Percentiles rank a stretch among this genome's conserved stretches.
These are phyloP conservation scores for Tachina lurida DNA, from an alignment of 2,888 invertebrate species.

Conservation along the genomic window DNA sequence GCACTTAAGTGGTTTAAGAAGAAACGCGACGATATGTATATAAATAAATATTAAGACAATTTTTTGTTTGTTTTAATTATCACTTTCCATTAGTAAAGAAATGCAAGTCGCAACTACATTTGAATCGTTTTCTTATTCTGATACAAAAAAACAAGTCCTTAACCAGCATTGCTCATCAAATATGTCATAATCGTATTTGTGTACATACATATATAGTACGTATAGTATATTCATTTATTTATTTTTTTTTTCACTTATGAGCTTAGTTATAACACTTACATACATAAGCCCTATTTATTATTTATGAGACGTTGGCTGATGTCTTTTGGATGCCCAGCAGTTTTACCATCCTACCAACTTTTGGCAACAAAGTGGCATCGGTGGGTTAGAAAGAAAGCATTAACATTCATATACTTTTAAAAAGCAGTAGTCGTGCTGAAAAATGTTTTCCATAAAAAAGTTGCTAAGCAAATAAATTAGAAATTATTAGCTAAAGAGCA, in stretches of 20 bases:
- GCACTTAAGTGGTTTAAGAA: no score
- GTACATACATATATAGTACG: not conserved
- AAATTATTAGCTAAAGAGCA: no score
- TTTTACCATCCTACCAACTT: not conserved
- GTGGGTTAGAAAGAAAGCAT: no score
- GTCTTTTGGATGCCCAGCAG: constrained; percentile 8
- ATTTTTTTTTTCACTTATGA: not conserved
- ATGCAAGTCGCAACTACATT: not conserved
- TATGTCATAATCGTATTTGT: no score
- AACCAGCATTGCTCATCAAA: not conserved
- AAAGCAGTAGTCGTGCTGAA: no score
- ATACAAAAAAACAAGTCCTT: not conserved
- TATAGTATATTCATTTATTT: not conserved
- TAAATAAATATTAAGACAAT: no score
- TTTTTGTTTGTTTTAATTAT: not conserved
- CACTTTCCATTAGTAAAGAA: not conserved
- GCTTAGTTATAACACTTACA: constrained; percentile 17
- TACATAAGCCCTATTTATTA: constrained; percentile 45
- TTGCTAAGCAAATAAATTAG: no score
- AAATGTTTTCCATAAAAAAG: no score
- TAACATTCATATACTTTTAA: no score
- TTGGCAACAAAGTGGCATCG: no score
- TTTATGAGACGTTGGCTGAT: constrained; percentile 37
- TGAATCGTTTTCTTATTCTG: not conserved
- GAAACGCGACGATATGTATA: no score